A percentile compares a stretch with the other conserved stretches of the same genome.
Conservation (phyloP, 2,797 vertebrate genomes). For the Poecilia velifera region DNA sequence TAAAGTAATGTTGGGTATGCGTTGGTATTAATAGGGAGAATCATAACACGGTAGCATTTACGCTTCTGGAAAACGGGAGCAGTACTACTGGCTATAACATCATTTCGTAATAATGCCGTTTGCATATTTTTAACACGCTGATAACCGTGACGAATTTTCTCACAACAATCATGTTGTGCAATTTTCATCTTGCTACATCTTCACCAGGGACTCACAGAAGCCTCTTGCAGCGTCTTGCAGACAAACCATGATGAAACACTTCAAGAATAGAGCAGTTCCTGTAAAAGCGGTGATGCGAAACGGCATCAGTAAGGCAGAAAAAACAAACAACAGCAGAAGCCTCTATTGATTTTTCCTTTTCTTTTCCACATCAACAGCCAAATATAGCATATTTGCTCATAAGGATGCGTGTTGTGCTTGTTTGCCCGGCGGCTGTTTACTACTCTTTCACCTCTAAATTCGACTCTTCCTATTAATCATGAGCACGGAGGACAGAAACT, state of each 20-base stretch:
- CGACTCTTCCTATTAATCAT: constrained; percentile 40
- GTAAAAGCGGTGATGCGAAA: constrained; percentile 30
- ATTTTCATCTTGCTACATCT: neutral
- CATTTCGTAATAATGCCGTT: neutral
- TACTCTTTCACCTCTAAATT: constrained; percentile 34
- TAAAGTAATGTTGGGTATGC: neutral
- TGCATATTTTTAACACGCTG: neutral
- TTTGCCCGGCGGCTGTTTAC: constrained; percentile 40
- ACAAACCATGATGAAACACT: constrained; percentile 35
- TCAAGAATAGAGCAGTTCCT: constrained; percentile 15
- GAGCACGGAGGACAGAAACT: constrained; percentile 8
- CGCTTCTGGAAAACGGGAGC: neutral
- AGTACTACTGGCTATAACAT: neutral
- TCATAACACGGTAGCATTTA: neutral
- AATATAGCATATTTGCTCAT: constrained; percentile 39
- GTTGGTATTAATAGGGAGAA: neutral
- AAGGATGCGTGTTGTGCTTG: constrained; percentile 43
- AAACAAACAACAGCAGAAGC: neutral
- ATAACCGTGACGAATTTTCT: neutral
- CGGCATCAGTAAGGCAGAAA: constrained; percentile 3
- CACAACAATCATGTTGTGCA: neutral
- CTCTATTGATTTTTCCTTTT: neutral
- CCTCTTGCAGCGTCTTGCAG: neutral
- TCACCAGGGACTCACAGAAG: neutral
- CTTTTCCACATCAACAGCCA: constrained; percentile 31